Base-by-base conservation (phyloP, 2,113 vertebrate species). In the Dolichallabes microphthalmus region DNA sequence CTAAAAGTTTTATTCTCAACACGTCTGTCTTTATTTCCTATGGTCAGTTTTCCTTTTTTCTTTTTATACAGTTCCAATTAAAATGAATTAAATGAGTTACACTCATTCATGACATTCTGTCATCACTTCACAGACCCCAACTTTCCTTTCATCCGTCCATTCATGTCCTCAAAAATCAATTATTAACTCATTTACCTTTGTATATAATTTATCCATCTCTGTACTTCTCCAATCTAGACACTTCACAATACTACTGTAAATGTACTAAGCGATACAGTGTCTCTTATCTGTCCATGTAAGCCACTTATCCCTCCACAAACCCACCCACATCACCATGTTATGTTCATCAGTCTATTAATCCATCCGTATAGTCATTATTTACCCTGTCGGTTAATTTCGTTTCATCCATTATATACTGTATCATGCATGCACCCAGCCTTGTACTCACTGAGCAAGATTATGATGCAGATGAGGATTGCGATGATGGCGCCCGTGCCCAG, bases 401-500 rank as follows among this genome's bases (percentile, higher is more conserved):
- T 0, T 45, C 7, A 32, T 64, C 15, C 73, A 63, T 63, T 61
- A 45, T 45, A 45, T 8, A 8, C 45, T 1, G 9, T 58, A 4
- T 57, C 9, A 19, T 82, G 35, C 30, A 11, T 19, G 50, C 60
- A 82, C 35, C 4, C 55, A 50, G 35, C 32, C 75, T 11, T 22
- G 15, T 74, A 94, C 97, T 97, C 91, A 99, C 98, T 96, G 1
- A 99, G 95, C 32, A 99, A 91, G 71, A 98, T 96, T 73, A 97
- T 96, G 90, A 98, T 96, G 91, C 98, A 99, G 93, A 98, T 95
- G 87, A 99, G 94, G 85, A 99, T 99, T 58, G 97, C 96, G 19
- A 97, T 96, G 80, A 99, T 98, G 90, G 98, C 98, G 0, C 98
- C 97, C 0, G 98, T 99, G 90, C 98, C 98, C 85, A 99, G 96